Percentiles rank a stretch among this genome's conserved stretches.
These are phyloP conservation scores for Gephyroberyx darwinii DNA, from an alignment of 2,797 vertebrate genomes.

Conservation along the genomic window DNA sequence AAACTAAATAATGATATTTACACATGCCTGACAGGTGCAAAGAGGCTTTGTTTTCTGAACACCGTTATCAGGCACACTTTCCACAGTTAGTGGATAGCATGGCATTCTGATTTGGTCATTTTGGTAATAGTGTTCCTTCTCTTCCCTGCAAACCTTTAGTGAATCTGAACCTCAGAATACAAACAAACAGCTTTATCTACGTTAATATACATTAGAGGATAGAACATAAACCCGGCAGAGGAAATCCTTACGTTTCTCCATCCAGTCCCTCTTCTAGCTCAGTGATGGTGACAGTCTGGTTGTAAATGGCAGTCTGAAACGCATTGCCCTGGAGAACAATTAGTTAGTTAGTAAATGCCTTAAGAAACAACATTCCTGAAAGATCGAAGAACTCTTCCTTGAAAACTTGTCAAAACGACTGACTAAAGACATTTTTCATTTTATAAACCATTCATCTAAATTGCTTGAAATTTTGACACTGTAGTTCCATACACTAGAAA, in stretches of 20 bases:
- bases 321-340: conserved; percentile 67
- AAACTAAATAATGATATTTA: too few species aligned
- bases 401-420: background rate
- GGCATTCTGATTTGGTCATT: background rate
- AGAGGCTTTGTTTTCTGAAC: too few species aligned
- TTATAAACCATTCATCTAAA: too few species aligned
- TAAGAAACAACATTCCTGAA: background rate
- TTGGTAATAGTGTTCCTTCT: background rate
- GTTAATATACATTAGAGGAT: background rate
- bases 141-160: too few species aligned
- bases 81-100: background rate
- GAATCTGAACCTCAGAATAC: too few species aligned
- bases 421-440: too few species aligned
- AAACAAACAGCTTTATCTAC: background rate
- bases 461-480: too few species aligned
- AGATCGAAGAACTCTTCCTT: background rate
- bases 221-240: background rate
- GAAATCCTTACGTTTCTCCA: conserved; percentile 80
- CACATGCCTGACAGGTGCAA: too few species aligned
- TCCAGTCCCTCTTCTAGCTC: conserved; percentile 83
- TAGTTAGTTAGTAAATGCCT: background rate
- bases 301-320: conserved; percentile 83
- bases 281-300: conserved; percentile 84
- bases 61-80: background rate
- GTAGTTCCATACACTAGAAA: too few species aligned